Base-by-base conservation (phyloP, 2,888 invertebrate species). In the Galeruca laticollis region DNA sequence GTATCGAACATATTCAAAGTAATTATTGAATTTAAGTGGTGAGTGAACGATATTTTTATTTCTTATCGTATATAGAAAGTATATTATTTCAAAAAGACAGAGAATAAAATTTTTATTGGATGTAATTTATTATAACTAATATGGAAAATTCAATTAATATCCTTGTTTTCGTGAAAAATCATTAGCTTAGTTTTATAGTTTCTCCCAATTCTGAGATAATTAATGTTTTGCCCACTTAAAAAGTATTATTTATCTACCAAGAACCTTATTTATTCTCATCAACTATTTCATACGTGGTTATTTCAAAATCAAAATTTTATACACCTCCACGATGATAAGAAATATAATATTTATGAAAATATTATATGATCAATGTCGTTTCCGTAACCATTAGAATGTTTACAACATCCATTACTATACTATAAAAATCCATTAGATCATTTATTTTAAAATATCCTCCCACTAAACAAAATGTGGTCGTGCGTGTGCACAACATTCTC, bases 401-500 rank as follows among this genome's bases (percentile, higher is more conserved):
- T 9, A 47, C 47, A 47, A 47, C 47, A 47, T 18, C 15, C 47
- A 47, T 47, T 47, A 0, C 26, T 3, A 26, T 26, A 18, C 18
- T 47, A 47, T 47, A 47, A 47, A 47, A 47, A 47, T 47, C 47
- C 47, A 47, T 47, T 47, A 47, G 8, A 9, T 52, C 21, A 52
- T 52, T 52, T 13, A 52, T 52, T 52, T 21, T 52, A 26, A 26
- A 10, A 52, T 52, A 21, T 52, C 52, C 52, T 52, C 26, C 52
- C 8, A 52, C 52, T 52, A 52, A 52, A 51, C 21, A 51, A 51
- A 6, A 52, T 26, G 52, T 52, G 26, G 26, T 21, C 52, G 52
- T 52, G 52, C 52, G 21, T 52, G 26, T 52, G 52, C 26, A 26
- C 6, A 52, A 10, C 26, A 52, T 13, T 52, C 13, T 52, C 20